Conservation (phyloP, 2,113 vertebrate species). For the Gymnobelideus leadbeateri region DNA sequence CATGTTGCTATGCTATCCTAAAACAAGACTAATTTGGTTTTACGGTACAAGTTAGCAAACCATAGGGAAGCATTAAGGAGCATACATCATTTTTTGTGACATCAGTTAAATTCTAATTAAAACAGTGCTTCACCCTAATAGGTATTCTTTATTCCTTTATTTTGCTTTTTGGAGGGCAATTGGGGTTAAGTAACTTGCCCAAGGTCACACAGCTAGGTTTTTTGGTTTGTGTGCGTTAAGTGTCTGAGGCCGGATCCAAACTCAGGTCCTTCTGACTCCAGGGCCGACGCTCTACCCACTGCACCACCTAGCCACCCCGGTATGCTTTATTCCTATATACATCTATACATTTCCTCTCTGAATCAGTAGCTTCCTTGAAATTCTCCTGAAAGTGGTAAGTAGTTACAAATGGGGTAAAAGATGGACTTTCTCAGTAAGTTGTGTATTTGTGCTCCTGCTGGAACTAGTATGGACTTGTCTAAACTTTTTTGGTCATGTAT, state of each 20-base stretch:
- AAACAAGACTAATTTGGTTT: neutral
- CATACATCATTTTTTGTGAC: neutral
- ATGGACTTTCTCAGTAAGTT: neutral
- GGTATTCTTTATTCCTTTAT: neutral
- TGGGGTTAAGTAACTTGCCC: no score
- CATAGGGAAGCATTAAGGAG: neutral
- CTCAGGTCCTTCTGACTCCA: no score
- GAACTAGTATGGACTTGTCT: neutral
- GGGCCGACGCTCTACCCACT: no score
- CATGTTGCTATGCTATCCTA: neutral
- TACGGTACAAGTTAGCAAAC: neutral
- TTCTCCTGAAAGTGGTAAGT: neutral
- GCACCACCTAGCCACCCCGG: no score
- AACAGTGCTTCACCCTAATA: neutral
- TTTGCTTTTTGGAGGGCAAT: no score
- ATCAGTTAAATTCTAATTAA: neutral
- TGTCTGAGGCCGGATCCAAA: no score
- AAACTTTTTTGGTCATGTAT: neutral
- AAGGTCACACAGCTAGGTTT: no score
- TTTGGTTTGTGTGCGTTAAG: no score
- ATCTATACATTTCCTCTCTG: no score
- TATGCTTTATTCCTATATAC: no score
- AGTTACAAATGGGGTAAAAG: neutral
- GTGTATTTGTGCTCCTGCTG: neutral
- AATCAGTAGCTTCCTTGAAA: neutral